Base-by-base conservation (phyloP, 23 tunicate genomes). In the Oikopleura vanhoeffeni region DNA sequence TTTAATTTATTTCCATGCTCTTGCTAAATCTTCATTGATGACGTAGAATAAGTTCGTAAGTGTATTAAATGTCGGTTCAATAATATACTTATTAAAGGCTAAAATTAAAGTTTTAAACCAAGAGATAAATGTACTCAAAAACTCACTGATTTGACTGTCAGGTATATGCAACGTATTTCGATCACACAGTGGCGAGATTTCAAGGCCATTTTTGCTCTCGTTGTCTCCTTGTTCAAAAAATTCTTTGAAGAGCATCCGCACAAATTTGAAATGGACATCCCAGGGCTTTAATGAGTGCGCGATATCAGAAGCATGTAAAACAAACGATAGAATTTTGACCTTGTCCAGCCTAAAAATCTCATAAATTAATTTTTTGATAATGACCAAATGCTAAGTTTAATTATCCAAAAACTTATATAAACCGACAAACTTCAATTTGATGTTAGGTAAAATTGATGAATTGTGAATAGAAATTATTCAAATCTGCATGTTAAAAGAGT, bases 91-190 rank as follows among this genome's bases (percentile, higher is more conserved):
- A 71, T 71, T 71, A 32, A 71, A 71, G 32, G 34, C 79, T 71
- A 71, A 71, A 71, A 71, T 49, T 8, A 49, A 49, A 49, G 64
- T 49, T 49, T 49, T 49, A 49, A 24, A 8, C 64, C 24, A 49
- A 49, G 24, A n/a, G n/a, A n/a, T n/a, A n/a, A n/a, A n/a, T n/a
- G n/a, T n/a, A n/a, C n/a, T n/a, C n/a, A 24, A 49, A 8, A 8
- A 49, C 79, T 71, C 32, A 71, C 79, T 71, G 27, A 71, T 71
- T 71, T 71, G 79, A 38, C 79, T 71, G 32, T 71, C 35, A 18
- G 79, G 79, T 13, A 71, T 71, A 71, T 71, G 79, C 38, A 71
- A 30, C 38, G 79, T 71, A 32, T 71, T 71, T 71, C 79, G 27
- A 71, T 71, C 79, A 38, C 79, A 71, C 27, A 71, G 79, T 13